Evolutionary conservation across 53 echinoderm and acorn worm species (phyloP), one percentile per base, ranked within the genome.

Genomic region (Astropecten irregularis): DNA sequence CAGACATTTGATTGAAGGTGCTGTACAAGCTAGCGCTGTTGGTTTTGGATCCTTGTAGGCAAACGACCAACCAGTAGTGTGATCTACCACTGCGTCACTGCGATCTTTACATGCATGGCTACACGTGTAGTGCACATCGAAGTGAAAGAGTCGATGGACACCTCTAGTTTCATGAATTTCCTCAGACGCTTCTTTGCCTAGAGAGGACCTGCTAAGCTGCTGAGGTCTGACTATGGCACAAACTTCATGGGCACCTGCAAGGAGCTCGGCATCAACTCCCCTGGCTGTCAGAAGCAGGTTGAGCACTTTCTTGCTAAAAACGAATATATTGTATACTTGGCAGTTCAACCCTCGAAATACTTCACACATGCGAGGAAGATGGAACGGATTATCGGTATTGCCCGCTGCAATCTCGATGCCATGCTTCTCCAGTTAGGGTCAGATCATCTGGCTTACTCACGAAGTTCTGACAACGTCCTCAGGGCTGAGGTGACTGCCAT

Each of bases 241-340:
- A 85, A 85, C 32, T 85, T 90, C 33, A 33, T 68, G 14, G 89
- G 89, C 30, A 76, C 84, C n/a, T n/a, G n/a, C n/a, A n/a, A n/a
- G n/a, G n/a, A n/a, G n/a, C n/a, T n/a, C n/a, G n/a, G n/a, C n/a
- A n/a, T n/a, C n/a, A n/a, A n/a, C n/a, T n/a, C n/a, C n/a, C n/a
- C n/a, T n/a, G n/a, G n/a, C n/a, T n/a, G n/a, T n/a, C n/a, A n/a
- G n/a, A n/a, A n/a, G n/a, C n/a, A n/a, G n/a, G n/a, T n/a, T n/a
- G n/a, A n/a, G n/a, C n/a, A n/a, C n/a, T n/a, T n/a, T n/a, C n/a
- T n/a, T n/a, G n/a, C n/a, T n/a, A n/a, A n/a, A n/a, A 7, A 29
- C 37, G 21, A 88, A 63, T 8, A 83, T 69, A 30, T 21, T 88
- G 9, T 8, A 14, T 14, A 46, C 14, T 46, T 87, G 87, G 87